These are phyloP conservation scores for Rhodeus uyekii DNA, from an alignment of 2,797 vertebrate genomes.

Conservation along the genomic window DNA sequence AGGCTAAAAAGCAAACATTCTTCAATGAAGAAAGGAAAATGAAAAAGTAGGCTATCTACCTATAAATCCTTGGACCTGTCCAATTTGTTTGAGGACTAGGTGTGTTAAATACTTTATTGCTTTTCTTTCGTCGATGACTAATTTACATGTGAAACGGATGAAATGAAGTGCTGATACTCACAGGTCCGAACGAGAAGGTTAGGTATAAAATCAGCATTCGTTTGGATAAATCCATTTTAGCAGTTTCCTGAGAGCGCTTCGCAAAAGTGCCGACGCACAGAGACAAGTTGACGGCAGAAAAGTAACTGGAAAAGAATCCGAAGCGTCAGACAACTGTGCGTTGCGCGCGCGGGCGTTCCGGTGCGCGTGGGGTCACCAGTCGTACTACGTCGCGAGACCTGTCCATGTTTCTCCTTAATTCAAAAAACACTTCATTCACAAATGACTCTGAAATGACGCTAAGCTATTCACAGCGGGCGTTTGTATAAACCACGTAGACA, in stretches of 20 bases:
- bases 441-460: neutral
- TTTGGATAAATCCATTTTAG: constrained; percentile 45
- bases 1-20: neutral
- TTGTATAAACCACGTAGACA: neutral
- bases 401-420: neutral
- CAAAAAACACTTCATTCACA: constrained; percentile 12
- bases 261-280: neutral
- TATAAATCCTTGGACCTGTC: neutral
- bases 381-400: neutral
- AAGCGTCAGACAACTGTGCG: constrained; percentile 19
- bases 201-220: constrained; percentile 44
- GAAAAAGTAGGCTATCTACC: neutral
- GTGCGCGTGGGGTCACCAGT: constrained; percentile 14
- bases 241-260: neutral
- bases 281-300: constrained; percentile 9
- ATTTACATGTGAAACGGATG: neutral
- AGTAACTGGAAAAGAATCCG: constrained; percentile 12
- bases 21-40: neutral
- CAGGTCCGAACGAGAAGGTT: constrained; percentile 45
- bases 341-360: neutral
- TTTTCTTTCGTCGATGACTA: constrained; percentile 2
- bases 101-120: neutral
- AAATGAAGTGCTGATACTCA: constrained; percentile 45
- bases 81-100: neutral
- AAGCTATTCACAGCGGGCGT: neutral